phyloP scores from a whole-genome alignment of 23 tunicate genomes.

The Trididemnum miniatum region DNA sequence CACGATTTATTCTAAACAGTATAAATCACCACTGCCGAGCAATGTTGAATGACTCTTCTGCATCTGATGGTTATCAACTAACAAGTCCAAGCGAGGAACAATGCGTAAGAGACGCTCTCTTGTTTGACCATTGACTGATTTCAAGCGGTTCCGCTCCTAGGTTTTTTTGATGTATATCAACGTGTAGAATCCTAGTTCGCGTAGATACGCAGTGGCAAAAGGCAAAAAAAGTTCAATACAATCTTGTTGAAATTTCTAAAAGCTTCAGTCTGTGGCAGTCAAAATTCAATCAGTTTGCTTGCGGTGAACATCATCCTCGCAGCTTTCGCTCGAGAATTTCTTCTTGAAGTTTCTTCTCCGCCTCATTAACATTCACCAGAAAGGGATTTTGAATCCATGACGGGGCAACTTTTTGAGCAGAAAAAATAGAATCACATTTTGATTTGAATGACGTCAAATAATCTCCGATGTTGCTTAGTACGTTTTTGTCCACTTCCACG shows the following conservation, averaged over 20 bases:
- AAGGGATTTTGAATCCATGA: background rate
- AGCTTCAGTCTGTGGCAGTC: no score
- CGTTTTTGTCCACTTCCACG: background rate
- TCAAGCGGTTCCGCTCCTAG: background rate
- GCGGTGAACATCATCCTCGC: background rate
- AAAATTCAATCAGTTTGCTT: background rate
- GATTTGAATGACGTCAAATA: background rate
- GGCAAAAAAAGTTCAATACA: background rate
- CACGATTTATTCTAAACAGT: background rate
- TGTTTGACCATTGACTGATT: no score
- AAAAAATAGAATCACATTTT: no score
- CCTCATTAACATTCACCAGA: background rate
- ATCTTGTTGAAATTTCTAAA: background rate
- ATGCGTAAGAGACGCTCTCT: no score
- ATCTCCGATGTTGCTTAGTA: background rate
- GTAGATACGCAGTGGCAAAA: background rate
- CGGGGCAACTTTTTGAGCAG: background rate
- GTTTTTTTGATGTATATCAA: background rate
- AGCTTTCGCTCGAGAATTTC: background rate
- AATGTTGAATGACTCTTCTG: background rate
- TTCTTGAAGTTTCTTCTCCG: no score
- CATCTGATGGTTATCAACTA: no score
- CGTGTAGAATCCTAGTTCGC: background rate
- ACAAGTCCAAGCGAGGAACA: no score
- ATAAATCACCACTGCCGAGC: background rate